These are phyloP conservation scores for Scaptomyza montana DNA, from an alignment of 1,140 invertebrate species.

Conservation along the genomic window DNA sequence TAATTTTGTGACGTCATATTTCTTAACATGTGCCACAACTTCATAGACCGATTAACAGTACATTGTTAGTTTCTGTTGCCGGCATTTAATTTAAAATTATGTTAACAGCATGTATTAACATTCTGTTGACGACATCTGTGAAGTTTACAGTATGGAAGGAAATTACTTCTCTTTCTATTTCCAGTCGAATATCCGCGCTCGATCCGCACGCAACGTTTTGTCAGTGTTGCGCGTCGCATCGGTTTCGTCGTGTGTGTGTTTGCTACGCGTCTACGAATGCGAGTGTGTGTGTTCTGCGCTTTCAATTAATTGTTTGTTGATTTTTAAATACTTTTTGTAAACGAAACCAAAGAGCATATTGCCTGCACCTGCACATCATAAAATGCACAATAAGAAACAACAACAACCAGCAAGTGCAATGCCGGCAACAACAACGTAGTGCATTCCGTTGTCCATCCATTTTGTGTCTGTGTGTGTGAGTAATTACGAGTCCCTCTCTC, in stretches of 20 bases:
- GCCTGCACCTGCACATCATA: conserved; percentile 31
- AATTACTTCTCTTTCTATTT: neutral
- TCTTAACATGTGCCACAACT: neutral
- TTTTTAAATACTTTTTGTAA: conserved; percentile 33
- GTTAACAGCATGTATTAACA: conserved; percentile 2
- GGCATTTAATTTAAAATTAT: neutral
- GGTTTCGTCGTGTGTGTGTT: conserved; percentile 33
- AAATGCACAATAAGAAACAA: conserved; percentile 57
- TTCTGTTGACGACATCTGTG: conserved; percentile 1
- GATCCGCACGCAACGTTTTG: conserved; percentile 14
- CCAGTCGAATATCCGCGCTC: conserved; percentile 38
- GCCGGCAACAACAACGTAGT: conserved; percentile 61
- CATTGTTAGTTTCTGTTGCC: too few species aligned
- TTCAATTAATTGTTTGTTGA: conserved; percentile 43
- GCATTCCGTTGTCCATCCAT: conserved; percentile 47
- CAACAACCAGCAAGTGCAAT: conserved; percentile 44
- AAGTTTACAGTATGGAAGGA: neutral
- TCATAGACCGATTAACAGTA: neutral
- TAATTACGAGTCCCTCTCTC: conserved; percentile 37
- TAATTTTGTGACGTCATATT: conserved; percentile 4
- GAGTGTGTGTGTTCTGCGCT: conserved; percentile 32
- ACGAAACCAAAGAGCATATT: conserved; percentile 46
- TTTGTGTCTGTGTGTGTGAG: conserved; percentile 39
- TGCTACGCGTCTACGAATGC: conserved; percentile 33
- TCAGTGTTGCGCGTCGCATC: conserved; percentile 17